Evolutionary conservation across 2,797 vertebrate species (phyloP).

Genomic region (Aselliscus stoliczkanus): DNA sequence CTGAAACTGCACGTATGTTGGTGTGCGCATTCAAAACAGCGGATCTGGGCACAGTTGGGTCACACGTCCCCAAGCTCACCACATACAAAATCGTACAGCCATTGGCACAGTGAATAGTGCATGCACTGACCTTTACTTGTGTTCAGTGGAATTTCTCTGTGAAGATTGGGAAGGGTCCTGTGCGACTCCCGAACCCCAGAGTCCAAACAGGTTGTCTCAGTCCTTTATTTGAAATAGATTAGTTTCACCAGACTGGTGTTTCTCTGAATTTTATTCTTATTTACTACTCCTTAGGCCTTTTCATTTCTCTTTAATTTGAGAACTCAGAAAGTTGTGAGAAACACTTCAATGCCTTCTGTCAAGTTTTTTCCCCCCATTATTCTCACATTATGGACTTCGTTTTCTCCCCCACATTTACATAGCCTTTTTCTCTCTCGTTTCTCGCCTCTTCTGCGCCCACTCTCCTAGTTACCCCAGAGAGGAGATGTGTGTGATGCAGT

Average conservation of each 20-base stretch:
- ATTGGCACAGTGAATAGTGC: not conserved
- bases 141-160: not conserved
- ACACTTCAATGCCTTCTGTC: not conserved
- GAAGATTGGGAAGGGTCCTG: fast-evolving
- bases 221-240: not conserved
- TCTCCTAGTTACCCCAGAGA: constrained; percentile 90
- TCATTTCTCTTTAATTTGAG: constrained; percentile 21
- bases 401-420: not conserved
- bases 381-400: not conserved
- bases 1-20: not conserved
- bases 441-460: constrained; percentile 54
- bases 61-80: not conserved
- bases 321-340: not conserved
- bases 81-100: not conserved
- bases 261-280: not conserved
- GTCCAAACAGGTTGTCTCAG: not conserved
- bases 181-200: not conserved
- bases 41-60: not conserved
- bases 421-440: constrained; percentile 45
- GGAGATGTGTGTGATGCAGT: constrained; percentile 85
- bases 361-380: not conserved
- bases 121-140: not conserved
- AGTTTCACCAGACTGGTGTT: not conserved
- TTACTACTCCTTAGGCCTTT: not conserved
- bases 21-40: not conserved